These are phyloP conservation scores for Chionoecetes opilio DNA, from an alignment of 1,140 invertebrate genomes.

Conservation along the genomic window DNA sequence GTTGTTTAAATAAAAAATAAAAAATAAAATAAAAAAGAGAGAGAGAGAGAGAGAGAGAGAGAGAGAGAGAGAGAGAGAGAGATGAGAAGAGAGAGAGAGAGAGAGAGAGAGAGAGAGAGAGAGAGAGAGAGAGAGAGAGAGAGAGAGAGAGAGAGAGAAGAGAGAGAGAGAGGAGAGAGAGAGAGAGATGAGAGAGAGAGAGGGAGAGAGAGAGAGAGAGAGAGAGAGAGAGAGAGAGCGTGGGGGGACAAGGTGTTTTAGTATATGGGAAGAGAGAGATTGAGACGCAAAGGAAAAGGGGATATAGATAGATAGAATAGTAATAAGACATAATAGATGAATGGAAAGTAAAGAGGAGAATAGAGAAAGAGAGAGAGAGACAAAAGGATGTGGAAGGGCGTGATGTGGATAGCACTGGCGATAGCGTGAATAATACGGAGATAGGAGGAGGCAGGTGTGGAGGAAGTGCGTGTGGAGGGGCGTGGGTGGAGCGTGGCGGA, in stretches of 20 bases:
- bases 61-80: neutral
- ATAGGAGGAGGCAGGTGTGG: neutral
- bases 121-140: no score
- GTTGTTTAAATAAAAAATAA: no score
- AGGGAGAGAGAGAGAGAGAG: no score
- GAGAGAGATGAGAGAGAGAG: no score
- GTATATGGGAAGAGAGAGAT: no score
- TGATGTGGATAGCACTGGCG: neutral
- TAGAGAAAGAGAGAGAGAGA: no score
- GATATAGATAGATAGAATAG: neutral
- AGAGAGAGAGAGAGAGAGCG: neutral
- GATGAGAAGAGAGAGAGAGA: neutral
- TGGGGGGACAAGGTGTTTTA: no score
- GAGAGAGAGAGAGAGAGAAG: no score
- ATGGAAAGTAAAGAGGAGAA: no score
- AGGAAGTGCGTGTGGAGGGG: neutral
- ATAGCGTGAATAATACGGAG: neutral
- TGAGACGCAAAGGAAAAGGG: neutral
- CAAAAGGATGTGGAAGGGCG: neutral
- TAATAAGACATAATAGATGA: no score
- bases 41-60: neutral
- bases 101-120: neutral
- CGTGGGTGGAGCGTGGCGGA: neutral
- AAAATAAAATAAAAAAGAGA: neutral
- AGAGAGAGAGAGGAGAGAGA: neutral